Evolutionary conservation across 2,113 vertebrate species (phyloP).

Genomic region (Sylvia atricapilla): DNA sequence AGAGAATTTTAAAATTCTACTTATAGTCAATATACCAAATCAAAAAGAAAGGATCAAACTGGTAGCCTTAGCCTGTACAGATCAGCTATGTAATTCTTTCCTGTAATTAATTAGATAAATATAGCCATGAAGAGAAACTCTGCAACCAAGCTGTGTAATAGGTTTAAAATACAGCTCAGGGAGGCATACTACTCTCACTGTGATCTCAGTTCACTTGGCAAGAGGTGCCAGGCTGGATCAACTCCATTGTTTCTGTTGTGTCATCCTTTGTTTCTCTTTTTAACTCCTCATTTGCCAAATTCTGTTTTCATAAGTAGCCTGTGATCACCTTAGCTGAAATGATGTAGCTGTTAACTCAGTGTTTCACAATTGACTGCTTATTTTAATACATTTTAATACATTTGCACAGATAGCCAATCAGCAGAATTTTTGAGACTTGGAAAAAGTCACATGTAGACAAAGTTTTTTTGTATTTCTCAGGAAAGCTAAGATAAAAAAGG

Average conservation of each 20-base stretch:
- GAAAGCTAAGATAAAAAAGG: neutral
- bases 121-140: neutral
- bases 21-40: neutral
- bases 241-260: conserved; percentile 28
- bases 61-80: neutral
- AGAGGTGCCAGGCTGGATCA: conserved; percentile 45
- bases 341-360: neutral
- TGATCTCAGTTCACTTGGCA: conserved; percentile 45
- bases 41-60: neutral
- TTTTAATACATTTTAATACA: neutral
- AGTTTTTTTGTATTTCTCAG: neutral
- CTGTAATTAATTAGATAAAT: neutral
- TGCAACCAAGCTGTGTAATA: neutral
- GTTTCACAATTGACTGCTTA: neutral
- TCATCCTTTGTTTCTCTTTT: conserved; percentile 36
- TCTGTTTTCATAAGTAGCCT: neutral
- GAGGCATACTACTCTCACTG: neutral
- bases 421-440: neutral
- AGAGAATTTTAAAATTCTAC: neutral
- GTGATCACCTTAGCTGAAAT: neutral
- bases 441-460: neutral
- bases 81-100: neutral
- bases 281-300: conserved; percentile 26
- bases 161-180: neutral
- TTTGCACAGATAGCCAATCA: neutral